These are phyloP conservation scores for Staurois parvus DNA, from an alignment of 2,797 vertebrate species.

Conservation along the genomic window DNA sequence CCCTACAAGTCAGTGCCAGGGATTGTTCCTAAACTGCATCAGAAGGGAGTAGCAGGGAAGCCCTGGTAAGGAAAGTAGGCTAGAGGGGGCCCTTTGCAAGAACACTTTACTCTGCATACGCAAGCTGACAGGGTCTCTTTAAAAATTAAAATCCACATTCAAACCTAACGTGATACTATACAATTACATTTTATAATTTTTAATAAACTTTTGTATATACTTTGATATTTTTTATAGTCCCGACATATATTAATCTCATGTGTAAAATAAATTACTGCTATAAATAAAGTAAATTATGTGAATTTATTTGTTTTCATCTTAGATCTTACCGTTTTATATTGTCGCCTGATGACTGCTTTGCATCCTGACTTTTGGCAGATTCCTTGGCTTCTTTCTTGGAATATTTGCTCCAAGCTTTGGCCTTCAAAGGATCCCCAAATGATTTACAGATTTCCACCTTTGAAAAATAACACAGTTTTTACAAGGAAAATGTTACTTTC, in stretches of 20 bases:
- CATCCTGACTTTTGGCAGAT: constrained; percentile 38
- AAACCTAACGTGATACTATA: neutral
- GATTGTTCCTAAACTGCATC: too few species aligned
- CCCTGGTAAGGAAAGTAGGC: too few species aligned
- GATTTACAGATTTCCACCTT: constrained; percentile 94
- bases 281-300: too few species aligned
- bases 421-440: constrained; percentile 91
- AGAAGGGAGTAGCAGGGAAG: too few species aligned
- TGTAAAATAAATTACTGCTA: neutral
- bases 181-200: too few species aligned
- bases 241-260: neutral
- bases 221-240: too few species aligned
- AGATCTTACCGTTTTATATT: constrained; percentile 69
- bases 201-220: neutral
- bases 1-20: too few species aligned
- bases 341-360: constrained; percentile 13
- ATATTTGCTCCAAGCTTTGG: constrained; percentile 92
- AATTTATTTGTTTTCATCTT: neutral
- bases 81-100: too few species aligned
- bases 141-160: neutral
- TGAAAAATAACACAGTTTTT: neutral
- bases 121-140: too few species aligned
- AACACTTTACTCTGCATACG: too few species aligned
- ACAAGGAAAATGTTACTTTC: neutral
- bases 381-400: constrained; percentile 71